phyloP scores from a whole-genome alignment of 1,140 invertebrate species.

The Hypsibius dujardini region DNA sequence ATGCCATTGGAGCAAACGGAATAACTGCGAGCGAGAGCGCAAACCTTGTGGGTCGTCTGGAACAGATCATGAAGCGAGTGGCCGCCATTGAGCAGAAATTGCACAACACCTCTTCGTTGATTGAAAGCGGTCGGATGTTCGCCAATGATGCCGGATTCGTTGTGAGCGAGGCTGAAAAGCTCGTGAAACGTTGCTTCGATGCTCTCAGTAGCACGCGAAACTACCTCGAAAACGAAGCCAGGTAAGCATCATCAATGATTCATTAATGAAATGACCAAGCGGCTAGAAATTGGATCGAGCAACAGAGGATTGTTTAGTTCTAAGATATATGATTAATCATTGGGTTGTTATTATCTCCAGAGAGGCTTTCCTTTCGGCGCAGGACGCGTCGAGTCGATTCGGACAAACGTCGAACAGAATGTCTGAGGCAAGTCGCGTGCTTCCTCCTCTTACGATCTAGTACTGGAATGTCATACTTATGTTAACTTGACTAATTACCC shows the following conservation, averaged over 20 bases:
- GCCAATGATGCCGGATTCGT: constrained; percentile 18
- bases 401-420: constrained; percentile 76
- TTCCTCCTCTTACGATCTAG: too few species aligned
- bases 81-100: background rate
- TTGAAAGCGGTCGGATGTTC: constrained; percentile 21
- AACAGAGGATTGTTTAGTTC: too few species aligned
- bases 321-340: too few species aligned
- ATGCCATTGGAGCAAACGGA: background rate
- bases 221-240: constrained; percentile 59
- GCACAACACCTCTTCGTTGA: constrained; percentile 29
- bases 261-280: too few species aligned
- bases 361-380: constrained; percentile 56
- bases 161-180: constrained; percentile 12
- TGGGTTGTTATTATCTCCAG: too few species aligned
- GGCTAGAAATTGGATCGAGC: too few species aligned
- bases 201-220: constrained; percentile 45
- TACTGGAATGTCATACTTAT: too few species aligned
- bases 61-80: constrained; percentile 15
- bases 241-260: too few species aligned
- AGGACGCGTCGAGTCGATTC: constrained; percentile 60
- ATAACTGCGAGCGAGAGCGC: constrained; percentile 4
- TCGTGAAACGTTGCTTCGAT: constrained; percentile 22
- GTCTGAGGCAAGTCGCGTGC: constrained; percentile 39
- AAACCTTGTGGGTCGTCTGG: background rate
- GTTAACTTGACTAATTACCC: too few species aligned